Evolutionary conservation across 1,140 invertebrate genomes (phyloP), one percentile per base, ranked within the genome.

Genomic region (Dinothrombium tinctorium): DNA sequence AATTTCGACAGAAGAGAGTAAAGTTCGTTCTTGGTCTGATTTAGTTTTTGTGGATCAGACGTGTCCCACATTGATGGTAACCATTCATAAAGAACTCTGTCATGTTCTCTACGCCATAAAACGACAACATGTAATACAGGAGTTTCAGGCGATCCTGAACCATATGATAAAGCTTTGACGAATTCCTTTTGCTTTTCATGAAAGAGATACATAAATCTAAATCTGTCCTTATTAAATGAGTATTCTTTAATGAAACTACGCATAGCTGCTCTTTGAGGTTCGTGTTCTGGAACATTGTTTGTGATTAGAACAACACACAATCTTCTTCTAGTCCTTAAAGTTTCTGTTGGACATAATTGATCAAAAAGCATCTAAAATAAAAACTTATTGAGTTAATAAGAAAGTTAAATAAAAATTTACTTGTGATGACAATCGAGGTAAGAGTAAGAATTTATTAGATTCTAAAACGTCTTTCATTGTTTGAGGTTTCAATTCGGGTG

Each of bases 81-180:
- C 83, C 86, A 92, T 53, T 89, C 81, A 54, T 87, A 92, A 53
- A 79, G 80, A n/a, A 90, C 61, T 41, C 76, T 71, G 17, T 71
- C 71, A 14, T 69, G 67, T 55, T 87, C 81, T 32, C 74, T 66
- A 15, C 84, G 66, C 82, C 84, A 92, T 44, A 94, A 72, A 23
- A 92, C 74, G 1, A 84, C 81, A 22, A 68, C 54, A 75, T 71
- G 43, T 61, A 56, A 37, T 60, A 62, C 45, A 56, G 62, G 47
- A 23, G 46, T 44, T 36, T 46, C 32, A 1, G 47, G 49, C 21
- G 50, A 43, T 14, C 44, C 49, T 52, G 48, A 55, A 56, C 73
- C 70, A 48, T 65, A 64, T 12, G 66, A 67, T 23, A 87, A 58
- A 4, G 77, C 71, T 48, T 71, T 68, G 7, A 87, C 67, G 60